Percentiles rank a stretch among this genome's conserved stretches.
Evolutionary conservation across 2,797 vertebrate genomes (phyloP).

Genomic region (Cossypha polioptera): DNA sequence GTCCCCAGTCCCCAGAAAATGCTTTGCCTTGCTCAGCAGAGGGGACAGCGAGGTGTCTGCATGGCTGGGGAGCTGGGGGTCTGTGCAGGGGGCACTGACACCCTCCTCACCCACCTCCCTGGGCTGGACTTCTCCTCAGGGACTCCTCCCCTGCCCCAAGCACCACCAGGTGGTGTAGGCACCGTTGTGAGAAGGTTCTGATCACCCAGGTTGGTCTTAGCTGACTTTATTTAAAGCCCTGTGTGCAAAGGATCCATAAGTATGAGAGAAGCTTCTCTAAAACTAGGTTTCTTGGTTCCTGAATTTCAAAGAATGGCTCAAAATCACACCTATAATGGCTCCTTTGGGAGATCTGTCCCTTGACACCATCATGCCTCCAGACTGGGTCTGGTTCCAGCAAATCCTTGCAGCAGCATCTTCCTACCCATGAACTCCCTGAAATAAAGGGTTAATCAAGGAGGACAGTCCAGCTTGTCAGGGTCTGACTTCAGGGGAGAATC

Average conservation of each 20-base stretch:
- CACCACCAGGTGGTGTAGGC: background rate
- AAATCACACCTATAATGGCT: background rate
- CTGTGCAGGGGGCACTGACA: background rate
- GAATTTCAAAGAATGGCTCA: background rate
- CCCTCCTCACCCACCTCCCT: background rate
- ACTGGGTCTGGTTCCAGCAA: background rate
- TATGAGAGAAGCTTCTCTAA: background rate
- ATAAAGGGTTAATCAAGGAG: background rate
- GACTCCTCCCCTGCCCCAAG: background rate
- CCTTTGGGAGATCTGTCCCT: background rate
- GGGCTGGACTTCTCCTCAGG: background rate
- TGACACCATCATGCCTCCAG: background rate
- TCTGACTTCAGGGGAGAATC: background rate
- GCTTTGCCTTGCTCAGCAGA: background rate
- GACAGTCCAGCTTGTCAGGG: background rate
- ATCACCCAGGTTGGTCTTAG: too few species aligned
- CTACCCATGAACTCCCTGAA: background rate
- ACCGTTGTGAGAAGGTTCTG: accelerated
- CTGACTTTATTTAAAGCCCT: background rate
- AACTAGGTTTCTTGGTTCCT: background rate
- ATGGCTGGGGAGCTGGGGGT: background rate
- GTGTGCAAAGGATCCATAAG: background rate
- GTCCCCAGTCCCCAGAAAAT: background rate
- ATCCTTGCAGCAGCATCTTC: background rate
- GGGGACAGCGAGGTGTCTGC: background rate